phyloP scores from a whole-genome alignment of 2,113 vertebrate genomes.

The Synchiropus splendidus region DNA sequence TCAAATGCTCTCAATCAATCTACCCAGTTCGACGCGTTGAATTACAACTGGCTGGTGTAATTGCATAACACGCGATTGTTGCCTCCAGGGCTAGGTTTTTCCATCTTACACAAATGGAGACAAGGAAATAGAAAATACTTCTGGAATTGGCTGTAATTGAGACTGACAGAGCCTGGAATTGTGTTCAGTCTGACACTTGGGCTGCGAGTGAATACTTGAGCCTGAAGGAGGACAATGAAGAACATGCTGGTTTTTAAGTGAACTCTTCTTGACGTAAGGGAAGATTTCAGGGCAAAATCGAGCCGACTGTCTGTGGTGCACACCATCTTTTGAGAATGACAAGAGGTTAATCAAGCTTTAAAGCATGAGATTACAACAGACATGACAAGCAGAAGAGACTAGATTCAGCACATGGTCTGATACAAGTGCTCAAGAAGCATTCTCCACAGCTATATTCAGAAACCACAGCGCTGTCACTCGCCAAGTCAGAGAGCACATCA shows the following conservation, averaged over 20 bases:
- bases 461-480: conserved; percentile 2
- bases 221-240: conserved; percentile 36
- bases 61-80: conserved; percentile 46
- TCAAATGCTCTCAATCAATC: conserved; percentile 34
- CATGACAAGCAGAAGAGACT: conserved; percentile 48
- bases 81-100: conserved; percentile 50
- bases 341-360: conserved; percentile 61
- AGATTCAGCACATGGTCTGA: conserved; percentile 36
- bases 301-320: conserved; percentile 27
- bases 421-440: conserved; percentile 16
- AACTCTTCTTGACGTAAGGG: conserved; percentile 30
- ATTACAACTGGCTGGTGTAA: conserved; percentile 56
- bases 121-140: conserved; percentile 56
- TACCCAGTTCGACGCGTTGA: conserved; percentile 26
- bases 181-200: conserved; percentile 35
- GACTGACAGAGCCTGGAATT: conserved; percentile 46
- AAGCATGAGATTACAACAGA: conserved; percentile 51
- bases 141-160: conserved; percentile 55
- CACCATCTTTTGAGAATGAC: conserved; percentile 42
- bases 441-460: conserved; percentile 17
- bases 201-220: conserved; percentile 36
- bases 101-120: conserved; percentile 53
- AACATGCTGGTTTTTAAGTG: conserved; percentile 36
- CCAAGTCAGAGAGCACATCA: too few relatives aligned
- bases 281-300: conserved; percentile 23